phyloP scores from a whole-genome alignment of 1,140 invertebrate species.

The Hermatobates lingyangjiaoensis region DNA sequence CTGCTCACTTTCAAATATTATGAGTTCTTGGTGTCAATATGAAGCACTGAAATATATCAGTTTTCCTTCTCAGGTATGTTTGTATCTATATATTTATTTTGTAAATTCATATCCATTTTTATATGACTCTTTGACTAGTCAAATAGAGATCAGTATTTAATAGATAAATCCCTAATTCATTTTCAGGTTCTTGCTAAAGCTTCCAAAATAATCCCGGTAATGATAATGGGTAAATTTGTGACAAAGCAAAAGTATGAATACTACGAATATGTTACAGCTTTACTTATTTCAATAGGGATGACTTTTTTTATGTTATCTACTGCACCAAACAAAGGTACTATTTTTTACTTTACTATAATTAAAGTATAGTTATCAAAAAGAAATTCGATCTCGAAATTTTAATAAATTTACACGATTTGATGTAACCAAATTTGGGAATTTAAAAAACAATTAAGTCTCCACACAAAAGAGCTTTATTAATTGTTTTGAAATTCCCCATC shows the following conservation, averaged over 20 bases:
- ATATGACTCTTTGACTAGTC: background rate
- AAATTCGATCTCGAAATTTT: no score
- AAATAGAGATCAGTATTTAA: no score
- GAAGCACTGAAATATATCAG: slow-evolving; percentile 96
- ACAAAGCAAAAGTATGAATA: slow-evolving; percentile 73
- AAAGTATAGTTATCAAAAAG: no score
- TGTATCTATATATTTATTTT: background rate
- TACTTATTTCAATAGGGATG: slow-evolving; percentile 82
- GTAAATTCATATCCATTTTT: slow-evolving; percentile 1
- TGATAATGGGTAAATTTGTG: slow-evolving; percentile 92
- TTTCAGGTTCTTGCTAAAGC: slow-evolving; percentile 77
- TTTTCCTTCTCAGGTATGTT: slow-evolving; percentile 79
- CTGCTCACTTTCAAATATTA: slow-evolving; percentile 91
- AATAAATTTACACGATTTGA: no score
- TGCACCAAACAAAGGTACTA: slow-evolving; percentile 20
- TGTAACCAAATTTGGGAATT: no score
- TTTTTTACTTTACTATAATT: no score
- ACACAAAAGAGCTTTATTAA: no score
- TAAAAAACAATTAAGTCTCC: no score
- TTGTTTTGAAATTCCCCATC: no score
- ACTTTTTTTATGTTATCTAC: slow-evolving; percentile 57
- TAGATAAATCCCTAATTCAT: slow-evolving; percentile 8
- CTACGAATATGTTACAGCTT: slow-evolving; percentile 83
- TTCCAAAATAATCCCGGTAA: slow-evolving; percentile 90
- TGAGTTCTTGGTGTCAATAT: slow-evolving; percentile 99